Evolutionary conservation across 2,113 vertebrate species (phyloP).

Genomic region (Pongo pygmaeus): DNA sequence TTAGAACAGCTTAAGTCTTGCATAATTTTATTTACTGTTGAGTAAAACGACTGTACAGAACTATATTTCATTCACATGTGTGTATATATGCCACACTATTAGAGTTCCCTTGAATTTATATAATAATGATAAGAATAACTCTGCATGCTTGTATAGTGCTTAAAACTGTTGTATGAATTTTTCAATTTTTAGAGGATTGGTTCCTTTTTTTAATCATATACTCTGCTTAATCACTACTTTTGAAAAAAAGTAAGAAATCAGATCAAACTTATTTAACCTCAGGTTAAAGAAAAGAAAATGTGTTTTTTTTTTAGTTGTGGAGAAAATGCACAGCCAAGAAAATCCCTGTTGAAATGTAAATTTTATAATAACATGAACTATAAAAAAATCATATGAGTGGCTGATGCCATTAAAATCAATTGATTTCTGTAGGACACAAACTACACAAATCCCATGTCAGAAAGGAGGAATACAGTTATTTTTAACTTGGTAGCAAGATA

Average conservation of each 20-base stretch:
- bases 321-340: slow-evolving; percentile 60
- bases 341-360: slow-evolving; percentile 76
- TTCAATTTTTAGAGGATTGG: neutral
- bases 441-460: slow-evolving; percentile 48
- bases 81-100: neutral
- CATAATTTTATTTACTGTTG: neutral
- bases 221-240: neutral
- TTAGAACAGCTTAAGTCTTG: slow-evolving; percentile 4
- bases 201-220: neutral
- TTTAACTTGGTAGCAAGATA: slow-evolving; percentile 74
- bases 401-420: slow-evolving; percentile 31
- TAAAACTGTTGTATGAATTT: neutral
- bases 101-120: neutral
- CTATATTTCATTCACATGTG: neutral
- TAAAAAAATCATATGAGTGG: slow-evolving; percentile 62
- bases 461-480: slow-evolving; percentile 63
- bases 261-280: slow-evolving; percentile 9
- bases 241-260: neutral
- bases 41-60: neutral
- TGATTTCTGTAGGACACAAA: slow-evolving; percentile 59
- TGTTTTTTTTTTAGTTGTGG: slow-evolving; percentile 50
- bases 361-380: slow-evolving; percentile 46
- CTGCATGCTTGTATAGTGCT: neutral
- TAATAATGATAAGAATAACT: neutral
- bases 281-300: neutral